Base-by-base conservation (phyloP, 1,140 invertebrate species). In the Lordiphosa clarofinis region DNA sequence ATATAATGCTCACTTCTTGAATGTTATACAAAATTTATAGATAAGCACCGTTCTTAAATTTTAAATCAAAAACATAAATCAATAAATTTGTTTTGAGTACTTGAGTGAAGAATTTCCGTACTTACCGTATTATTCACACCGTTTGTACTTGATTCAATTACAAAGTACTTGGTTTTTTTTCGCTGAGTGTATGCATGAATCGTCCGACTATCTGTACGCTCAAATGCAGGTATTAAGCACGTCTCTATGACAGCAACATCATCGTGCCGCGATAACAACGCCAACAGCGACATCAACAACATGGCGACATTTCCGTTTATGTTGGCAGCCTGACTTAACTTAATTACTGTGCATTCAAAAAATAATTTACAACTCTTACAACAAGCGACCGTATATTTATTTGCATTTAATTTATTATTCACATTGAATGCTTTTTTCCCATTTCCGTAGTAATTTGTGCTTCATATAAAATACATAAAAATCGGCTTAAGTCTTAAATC, bases 331-430 rank as follows among this genome's bases (percentile, higher is more conserved):
- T 58, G 71, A 69, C 52, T 69, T 49, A 48, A 66, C 43, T 75
- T 66, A 66, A 71, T 54, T 55, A 49, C 54, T 52, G 40, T 31
- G 33, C 53, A 47, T 60, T 65, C 61, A 71, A 66, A 66, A 70
- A 57, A 56, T 65, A 66, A 50, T 61, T 65, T 56, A 65, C 64
- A 66, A 36, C 36, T 13, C 37, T 64, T 64, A 56, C 59, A 57
- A 12, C 5, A 31, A 11, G 21, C 37, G 9, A 15, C 43, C 12
- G 28, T 12, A 39, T 57, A 44, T 70, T 31, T 37, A 35, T 46
- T 35, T 55, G 43, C 53, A 57, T 75, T 43, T 71, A 68, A 76
- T 78, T 78, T 63, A 72, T 70, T 73, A 56, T 78, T 52, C 50
- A 57, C 50, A 49, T 73, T 76, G 67, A 67, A 78, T 50, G 56